A percentile compares a stretch with the other conserved stretches of the same genome.
These are phyloP conservation scores for Drosophila subobscura DNA, from an alignment of 1,140 invertebrate genomes.

Conservation along the genomic window DNA sequence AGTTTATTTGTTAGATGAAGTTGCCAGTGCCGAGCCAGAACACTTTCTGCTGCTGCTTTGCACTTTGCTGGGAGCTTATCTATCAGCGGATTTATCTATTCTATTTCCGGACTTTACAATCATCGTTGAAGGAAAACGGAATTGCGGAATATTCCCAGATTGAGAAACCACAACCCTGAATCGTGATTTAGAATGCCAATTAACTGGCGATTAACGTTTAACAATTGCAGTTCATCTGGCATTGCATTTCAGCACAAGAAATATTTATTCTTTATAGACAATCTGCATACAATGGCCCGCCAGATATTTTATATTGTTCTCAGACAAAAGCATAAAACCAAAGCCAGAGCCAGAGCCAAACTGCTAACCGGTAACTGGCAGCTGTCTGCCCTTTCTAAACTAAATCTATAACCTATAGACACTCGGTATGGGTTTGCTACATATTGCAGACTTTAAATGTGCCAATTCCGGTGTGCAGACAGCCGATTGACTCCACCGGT, in stretches of 20 bases:
- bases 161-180: slow-evolving; percentile 15
- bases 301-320: slow-evolving; percentile 5
- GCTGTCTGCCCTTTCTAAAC: slow-evolving; percentile 35
- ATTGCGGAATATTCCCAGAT: slow-evolving; percentile 26
- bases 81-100: slow-evolving; percentile 12
- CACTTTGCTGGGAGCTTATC: slow-evolving; percentile 16
- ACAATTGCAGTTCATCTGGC: slow-evolving; percentile 20
- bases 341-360: slow-evolving; percentile 22
- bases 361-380: slow-evolving; percentile 13
- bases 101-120: slow-evolving; percentile 33
- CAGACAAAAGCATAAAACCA: slow-evolving; percentile 25
- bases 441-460: slow-evolving; percentile 35
- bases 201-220: slow-evolving; percentile 27
- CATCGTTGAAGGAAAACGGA: slow-evolving; percentile 21
- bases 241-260: no score
- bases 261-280: background rate
- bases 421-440: slow-evolving; percentile 6
- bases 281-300: slow-evolving; percentile 41
- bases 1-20: slow-evolving; percentile 27
- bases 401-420: slow-evolving; percentile 5
- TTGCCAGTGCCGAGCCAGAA: slow-evolving; percentile 7
- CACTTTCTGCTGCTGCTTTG: slow-evolving; percentile 13
- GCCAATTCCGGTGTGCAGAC: slow-evolving; percentile 49
- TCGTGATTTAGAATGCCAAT: slow-evolving; percentile 47
- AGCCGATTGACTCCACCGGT: slow-evolving; percentile 42